These are phyloP conservation scores for Pachyrhynchus sulphureomaculatus DNA, from an alignment of 1,140 invertebrate species.

Conservation along the genomic window DNA sequence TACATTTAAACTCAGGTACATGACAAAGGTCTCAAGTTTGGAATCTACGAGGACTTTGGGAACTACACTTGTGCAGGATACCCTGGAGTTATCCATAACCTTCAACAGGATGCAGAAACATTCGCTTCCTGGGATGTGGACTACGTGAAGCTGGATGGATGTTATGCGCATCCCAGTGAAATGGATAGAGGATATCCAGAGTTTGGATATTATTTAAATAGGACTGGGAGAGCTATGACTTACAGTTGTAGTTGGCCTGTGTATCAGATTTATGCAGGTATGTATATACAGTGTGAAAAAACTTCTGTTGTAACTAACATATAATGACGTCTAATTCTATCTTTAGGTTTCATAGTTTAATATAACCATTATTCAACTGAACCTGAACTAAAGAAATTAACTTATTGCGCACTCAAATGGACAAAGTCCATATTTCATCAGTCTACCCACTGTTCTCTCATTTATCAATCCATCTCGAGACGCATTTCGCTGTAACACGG, in stretches of 20 bases:
- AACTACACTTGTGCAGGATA: conserved; percentile 94
- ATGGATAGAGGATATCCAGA: conserved; percentile 90
- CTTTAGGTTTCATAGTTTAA: no score
- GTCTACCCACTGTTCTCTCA: no score
- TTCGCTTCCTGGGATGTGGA: conserved; percentile 98
- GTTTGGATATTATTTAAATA: conserved; percentile 84
- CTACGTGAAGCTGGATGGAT: conserved; percentile 95
- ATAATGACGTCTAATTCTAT: no score
- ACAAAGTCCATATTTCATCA: no score
- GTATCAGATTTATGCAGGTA: conserved; percentile 80
- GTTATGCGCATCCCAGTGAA: conserved; percentile 79
- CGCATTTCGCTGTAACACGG: no score
- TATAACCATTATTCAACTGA: no score
- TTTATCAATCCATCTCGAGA: no score
- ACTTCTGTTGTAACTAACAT: no score
- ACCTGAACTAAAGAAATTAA: no score
- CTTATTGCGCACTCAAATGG: no score
- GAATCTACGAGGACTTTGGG: conserved; percentile 97
- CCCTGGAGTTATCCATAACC: conserved; percentile 86
- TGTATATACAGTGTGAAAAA: neutral
- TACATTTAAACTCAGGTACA: conserved; percentile 73
- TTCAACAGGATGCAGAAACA: conserved; percentile 82
- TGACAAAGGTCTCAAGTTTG: conserved; percentile 90
- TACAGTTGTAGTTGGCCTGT: conserved; percentile 98
- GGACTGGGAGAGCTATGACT: conserved; percentile 88